Evolutionary conservation across 1,140 invertebrate species (phyloP).

Genomic region (Musca vetustissima): DNA sequence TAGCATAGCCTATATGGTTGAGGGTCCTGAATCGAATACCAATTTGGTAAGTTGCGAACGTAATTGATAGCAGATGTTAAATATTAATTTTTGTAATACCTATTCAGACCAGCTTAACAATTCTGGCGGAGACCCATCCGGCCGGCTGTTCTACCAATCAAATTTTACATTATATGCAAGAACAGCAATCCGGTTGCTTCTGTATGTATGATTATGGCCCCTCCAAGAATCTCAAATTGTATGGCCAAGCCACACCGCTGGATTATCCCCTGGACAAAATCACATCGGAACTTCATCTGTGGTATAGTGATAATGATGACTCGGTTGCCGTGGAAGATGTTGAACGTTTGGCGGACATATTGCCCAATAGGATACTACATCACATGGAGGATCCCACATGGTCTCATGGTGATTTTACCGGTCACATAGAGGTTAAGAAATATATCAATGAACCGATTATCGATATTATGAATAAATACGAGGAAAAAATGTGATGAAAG

Average conservation of each 20-base stretch:
- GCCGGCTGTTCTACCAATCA: conserved; percentile 59
- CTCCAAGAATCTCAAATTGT: conserved; percentile 56
- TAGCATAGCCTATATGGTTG: conserved; percentile 9
- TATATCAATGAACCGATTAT: conserved; percentile 43
- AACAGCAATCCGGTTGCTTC: conserved; percentile 46
- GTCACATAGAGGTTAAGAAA: conserved; percentile 32
- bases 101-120: conserved; percentile 50
- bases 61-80: neutral
- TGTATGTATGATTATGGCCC: conserved; percentile 56
- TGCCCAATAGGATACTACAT: conserved; percentile 54
- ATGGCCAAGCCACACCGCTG: conserved; percentile 57
- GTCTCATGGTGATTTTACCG: conserved; percentile 63
- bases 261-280: conserved; percentile 63
- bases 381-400: conserved; percentile 60
- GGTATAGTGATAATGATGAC: conserved; percentile 63
- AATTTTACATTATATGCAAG: conserved; percentile 58
- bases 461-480: conserved; percentile 35
- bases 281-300: conserved; percentile 61
- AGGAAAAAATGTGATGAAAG: neutral
- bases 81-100: neutral
- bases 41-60: conserved; percentile 13
- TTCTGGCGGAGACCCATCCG: conserved; percentile 51
- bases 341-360: conserved; percentile 48
- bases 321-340: conserved; percentile 65
- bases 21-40: neutral